Percentiles rank a stretch among this genome's conserved stretches.
Conservation (phyloP, 2,113 vertebrate genomes). For the Calcarius ornatus region DNA sequence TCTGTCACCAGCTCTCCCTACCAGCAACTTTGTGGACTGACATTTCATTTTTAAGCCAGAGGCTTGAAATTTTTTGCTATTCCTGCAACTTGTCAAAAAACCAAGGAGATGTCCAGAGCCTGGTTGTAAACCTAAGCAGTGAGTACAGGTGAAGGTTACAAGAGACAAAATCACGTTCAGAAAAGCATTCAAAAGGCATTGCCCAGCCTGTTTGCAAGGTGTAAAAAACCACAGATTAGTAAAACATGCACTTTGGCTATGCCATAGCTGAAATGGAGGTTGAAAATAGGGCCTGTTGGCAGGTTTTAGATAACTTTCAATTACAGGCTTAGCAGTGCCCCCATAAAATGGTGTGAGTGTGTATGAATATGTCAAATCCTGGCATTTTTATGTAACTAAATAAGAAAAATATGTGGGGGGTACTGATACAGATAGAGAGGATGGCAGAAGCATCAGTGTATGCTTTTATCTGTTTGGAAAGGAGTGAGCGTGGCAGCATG, state of each 20-base stretch:
- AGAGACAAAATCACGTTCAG: neutral
- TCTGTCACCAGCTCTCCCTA: conserved; percentile 28
- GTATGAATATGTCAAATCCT: neutral
- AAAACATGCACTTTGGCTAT: neutral
- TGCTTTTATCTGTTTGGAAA: neutral
- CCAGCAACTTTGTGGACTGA: neutral
- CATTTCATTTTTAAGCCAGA: conserved; percentile 17
- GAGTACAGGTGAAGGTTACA: neutral
- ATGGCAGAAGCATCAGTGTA: neutral
- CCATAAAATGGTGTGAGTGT: neutral
- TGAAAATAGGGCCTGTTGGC: neutral
- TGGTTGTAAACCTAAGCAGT: neutral
- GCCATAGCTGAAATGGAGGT: neutral
- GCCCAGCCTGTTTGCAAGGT: neutral
- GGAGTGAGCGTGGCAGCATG: neutral
- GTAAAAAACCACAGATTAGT: neutral
- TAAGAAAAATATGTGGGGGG: neutral
- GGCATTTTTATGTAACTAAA: neutral
- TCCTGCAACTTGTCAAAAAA: conserved; percentile 15
- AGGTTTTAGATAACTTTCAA: neutral
- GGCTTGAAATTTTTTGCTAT: conserved; percentile 39
- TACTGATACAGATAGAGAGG: neutral
- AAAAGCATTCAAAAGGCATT: neutral
- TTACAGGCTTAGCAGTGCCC: neutral
- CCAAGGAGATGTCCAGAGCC: neutral